These are phyloP conservation scores for Oxyteleia sp. DNA, from an alignment of 2,888 invertebrate genomes.

Conservation along the genomic window DNA sequence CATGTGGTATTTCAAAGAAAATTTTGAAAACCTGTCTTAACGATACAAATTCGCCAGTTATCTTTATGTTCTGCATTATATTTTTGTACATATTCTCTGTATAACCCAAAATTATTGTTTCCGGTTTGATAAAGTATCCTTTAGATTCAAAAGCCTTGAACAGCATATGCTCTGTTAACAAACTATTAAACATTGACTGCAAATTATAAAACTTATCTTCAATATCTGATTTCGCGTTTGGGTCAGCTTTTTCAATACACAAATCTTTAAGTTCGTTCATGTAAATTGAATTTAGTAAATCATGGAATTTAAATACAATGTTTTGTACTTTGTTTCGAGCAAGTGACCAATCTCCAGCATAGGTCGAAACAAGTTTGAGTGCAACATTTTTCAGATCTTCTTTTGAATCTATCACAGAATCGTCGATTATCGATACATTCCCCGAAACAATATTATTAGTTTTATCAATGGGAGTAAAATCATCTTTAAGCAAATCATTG, in stretches of 20 bases:
- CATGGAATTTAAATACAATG: conserved; percentile 11
- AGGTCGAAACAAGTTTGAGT: conserved; percentile 3
- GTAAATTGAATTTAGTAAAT: neutral
- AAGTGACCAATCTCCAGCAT: conserved; percentile 33
- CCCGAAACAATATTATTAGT: neutral
- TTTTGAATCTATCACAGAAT: conserved; percentile 2
- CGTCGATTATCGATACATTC: no score
- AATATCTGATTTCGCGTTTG: neutral
- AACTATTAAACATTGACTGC: conserved; percentile 18
- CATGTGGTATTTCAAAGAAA: conserved; percentile 36
- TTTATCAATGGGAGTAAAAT: neutral
- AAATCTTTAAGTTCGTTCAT: conserved; percentile 8
- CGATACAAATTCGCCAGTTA: conserved; percentile 28
- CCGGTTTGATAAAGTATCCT: conserved; percentile 13
- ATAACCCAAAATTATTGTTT: conserved; percentile 23
- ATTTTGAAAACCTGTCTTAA: conserved; percentile 16
- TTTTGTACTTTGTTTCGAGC: conserved; percentile 19
- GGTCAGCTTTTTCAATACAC: neutral
- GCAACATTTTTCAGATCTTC: conserved; percentile 15
- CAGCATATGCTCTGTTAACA: conserved; percentile 19
- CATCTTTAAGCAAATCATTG: no score
- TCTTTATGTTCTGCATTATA: conserved; percentile 16
- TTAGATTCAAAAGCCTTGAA: conserved; percentile 9
- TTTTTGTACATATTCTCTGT: conserved; percentile 23
- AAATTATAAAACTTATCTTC: neutral